Percentiles rank a stretch among this genome's conserved stretches.
Conservation (phyloP, 2,888 invertebrate species). For the Augiades crinisus region DNA sequence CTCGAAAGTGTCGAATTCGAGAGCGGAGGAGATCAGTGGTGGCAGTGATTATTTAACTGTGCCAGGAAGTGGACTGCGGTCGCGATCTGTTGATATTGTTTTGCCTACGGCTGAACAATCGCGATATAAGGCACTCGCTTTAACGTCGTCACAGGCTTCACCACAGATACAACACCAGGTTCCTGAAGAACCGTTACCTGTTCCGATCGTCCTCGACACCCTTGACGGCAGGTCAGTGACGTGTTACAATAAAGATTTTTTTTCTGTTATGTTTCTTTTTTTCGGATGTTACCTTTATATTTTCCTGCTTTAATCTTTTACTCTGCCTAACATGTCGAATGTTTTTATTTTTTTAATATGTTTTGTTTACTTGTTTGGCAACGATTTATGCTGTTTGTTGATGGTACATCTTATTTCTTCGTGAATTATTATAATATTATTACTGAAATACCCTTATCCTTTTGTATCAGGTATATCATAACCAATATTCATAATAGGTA, state of each 20-base stretch:
- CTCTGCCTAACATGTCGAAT: too few relatives aligned
- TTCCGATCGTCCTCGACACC: constrained; percentile 40
- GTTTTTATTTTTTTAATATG: too few relatives aligned
- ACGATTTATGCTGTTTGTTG: too few relatives aligned
- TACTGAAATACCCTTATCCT: too few relatives aligned
- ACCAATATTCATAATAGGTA: too few relatives aligned
- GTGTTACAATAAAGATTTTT: constrained; percentile 28
- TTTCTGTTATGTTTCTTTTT: constrained; percentile 35
- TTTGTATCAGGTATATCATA: too few relatives aligned
- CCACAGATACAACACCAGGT: constrained; percentile 44
- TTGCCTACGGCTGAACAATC: constrained; percentile 92
- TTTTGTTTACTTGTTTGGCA: too few relatives aligned
- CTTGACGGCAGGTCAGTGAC: constrained; percentile 61
- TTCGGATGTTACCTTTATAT: too few relatives aligned
- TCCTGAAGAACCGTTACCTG: constrained; percentile 39
- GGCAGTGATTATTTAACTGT: constrained; percentile 84
- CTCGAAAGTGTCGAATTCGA: constrained; percentile 86
- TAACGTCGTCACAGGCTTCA: constrained; percentile 79
- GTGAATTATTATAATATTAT: too few relatives aligned
- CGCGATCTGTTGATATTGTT: constrained; percentile 93
- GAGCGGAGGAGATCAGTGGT: constrained; percentile 86
- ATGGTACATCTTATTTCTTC: too few relatives aligned
- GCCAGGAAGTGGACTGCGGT: constrained; percentile 87
- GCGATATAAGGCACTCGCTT: constrained; percentile 90
- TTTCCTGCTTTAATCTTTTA: neutral